Conservation (phyloP, 2,113 vertebrate genomes). For the Atractosteus spatula region DNA sequence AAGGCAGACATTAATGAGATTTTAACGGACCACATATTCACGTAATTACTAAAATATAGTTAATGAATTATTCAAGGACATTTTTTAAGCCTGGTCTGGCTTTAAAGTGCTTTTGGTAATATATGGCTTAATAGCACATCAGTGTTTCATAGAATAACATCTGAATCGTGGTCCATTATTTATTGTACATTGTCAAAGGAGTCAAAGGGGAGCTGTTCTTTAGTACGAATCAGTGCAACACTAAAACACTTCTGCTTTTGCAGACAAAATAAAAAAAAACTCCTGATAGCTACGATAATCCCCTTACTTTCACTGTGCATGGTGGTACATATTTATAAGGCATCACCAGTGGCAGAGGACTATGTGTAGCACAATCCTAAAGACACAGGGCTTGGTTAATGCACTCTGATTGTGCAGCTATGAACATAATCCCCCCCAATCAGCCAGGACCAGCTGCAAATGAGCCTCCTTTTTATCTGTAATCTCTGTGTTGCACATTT, state of each 20-base stretch:
- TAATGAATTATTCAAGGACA: slow-evolving; percentile 16
- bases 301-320: neutral
- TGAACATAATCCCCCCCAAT: slow-evolving; percentile 12
- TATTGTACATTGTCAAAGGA: too few relatives aligned
- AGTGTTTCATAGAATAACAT: too few relatives aligned
- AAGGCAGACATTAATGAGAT: slow-evolving; percentile 12
- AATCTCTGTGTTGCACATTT: neutral
- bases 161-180: too few relatives aligned
- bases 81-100: neutral
- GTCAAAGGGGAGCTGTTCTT: too few relatives aligned
- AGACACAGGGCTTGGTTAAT: neutral
- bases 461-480: slow-evolving; percentile 15
- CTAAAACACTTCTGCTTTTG: too few relatives aligned
- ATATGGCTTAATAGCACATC: too few relatives aligned
- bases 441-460: slow-evolving; percentile 16
- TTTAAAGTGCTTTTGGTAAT: too few relatives aligned
- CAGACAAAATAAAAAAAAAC: neutral
- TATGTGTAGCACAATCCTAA: neutral
- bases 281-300: neutral
- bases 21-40: slow-evolving; percentile 6
- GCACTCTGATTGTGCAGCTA: slow-evolving; percentile 1
- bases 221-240: too few relatives aligned
- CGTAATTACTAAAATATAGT: slow-evolving; percentile 9
- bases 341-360: neutral
- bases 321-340: neutral